A percentile compares a stretch with the other conserved stretches of the same genome.
Evolutionary conservation across 2,113 vertebrate genomes (phyloP).

Genomic region (Rhinogobius similis): DNA sequence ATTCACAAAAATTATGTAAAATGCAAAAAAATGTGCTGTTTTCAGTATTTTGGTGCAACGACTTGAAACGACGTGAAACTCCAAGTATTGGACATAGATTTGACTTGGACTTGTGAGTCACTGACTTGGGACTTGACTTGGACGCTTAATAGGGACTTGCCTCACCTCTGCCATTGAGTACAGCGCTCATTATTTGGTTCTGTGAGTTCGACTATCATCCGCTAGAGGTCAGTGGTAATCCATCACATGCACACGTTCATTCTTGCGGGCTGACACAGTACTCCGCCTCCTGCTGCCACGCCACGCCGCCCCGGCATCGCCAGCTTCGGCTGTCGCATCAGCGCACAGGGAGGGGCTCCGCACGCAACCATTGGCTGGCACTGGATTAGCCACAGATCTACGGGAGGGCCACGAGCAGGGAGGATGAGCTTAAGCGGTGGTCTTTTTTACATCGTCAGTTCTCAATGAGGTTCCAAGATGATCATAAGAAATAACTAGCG

Average conservation of each 20-base stretch:
- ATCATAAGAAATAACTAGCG: conserved; percentile 24
- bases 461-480: conserved; percentile 31
- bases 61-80: too few species aligned
- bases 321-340: conserved; percentile 63
- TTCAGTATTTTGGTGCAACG: too few species aligned
- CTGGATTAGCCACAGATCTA: conserved; percentile 53
- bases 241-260: conserved; percentile 5
- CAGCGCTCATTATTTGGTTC: neutral
- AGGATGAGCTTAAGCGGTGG: conserved; percentile 34
- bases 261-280: conserved; percentile 22
- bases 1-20: too few species aligned
- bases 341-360: conserved; percentile 58
- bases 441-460: conserved; percentile 20
- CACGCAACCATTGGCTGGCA: conserved; percentile 47
- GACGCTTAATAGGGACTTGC: too few species aligned
- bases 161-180: too few species aligned
- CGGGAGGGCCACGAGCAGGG: conserved; percentile 36
- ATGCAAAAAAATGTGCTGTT: too few species aligned
- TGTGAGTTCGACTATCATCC: conserved; percentile 9
- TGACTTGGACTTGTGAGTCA: too few species aligned
- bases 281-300: conserved; percentile 48
- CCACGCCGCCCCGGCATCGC: conserved; percentile 44
- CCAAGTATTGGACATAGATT: too few species aligned
- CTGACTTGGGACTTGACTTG: too few species aligned
- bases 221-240: conserved; percentile 36